phyloP scores from a whole-genome alignment of 2,888 invertebrate genomes.

The Erpobdella octoculata region DNA sequence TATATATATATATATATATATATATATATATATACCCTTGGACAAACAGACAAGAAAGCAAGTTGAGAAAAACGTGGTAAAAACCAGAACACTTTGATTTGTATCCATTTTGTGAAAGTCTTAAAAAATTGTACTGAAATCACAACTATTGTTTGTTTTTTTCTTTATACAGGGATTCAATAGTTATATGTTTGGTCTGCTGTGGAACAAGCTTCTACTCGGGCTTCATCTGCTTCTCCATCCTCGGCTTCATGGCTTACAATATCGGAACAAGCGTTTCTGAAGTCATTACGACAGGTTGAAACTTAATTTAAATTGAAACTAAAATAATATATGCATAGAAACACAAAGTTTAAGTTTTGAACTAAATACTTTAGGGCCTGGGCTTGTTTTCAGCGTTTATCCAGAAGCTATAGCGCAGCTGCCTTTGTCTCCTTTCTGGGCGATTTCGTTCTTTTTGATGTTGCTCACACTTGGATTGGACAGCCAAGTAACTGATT shows the following conservation, averaged over 20 bases:
- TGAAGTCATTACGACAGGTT: conserved; percentile 29
- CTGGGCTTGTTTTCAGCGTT: conserved; percentile 21
- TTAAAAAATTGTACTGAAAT: not conserved
- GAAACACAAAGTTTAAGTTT: not conserved
- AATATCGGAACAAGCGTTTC: conserved; percentile 25
- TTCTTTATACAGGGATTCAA: conserved; percentile 25
- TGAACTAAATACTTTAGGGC: not conserved
- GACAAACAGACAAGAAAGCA: too few species aligned
- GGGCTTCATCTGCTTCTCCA: conserved; percentile 34
- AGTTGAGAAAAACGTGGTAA: too few species aligned
- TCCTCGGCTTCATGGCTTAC: conserved; percentile 33
- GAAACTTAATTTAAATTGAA: too few species aligned
- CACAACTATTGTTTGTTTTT: not conserved
- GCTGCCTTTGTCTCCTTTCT: conserved; percentile 17
- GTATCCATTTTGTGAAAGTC: not conserved
- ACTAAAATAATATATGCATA: too few species aligned
- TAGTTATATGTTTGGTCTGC: conserved; percentile 30
- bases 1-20: too few species aligned
- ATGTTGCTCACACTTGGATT: conserved; percentile 39
- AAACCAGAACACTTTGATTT: too few species aligned
- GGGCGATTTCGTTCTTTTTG: conserved; percentile 25
- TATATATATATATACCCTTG: too few species aligned
- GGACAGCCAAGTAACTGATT: conserved; percentile 43
- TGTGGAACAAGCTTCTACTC: conserved; percentile 32
- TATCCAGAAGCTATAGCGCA: conserved; percentile 27